Evolutionary conservation across 2,888 invertebrate species (phyloP).

Genomic region (Melieria omissa): DNA sequence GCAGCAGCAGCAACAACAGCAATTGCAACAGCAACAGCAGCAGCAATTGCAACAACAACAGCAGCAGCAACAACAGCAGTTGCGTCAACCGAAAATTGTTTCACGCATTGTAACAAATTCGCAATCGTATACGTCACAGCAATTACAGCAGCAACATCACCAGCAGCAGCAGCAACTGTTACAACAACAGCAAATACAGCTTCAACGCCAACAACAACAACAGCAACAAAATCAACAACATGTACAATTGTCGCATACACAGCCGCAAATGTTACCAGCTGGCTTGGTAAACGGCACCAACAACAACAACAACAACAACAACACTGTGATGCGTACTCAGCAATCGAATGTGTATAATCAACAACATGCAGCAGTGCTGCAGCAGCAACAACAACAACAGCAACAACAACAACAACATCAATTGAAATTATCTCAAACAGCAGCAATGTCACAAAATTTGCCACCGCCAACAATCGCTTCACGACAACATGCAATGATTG

Average conservation of each 20-base stretch:
- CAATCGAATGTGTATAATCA: conserved; percentile 14
- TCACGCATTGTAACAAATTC: conserved; percentile 52
- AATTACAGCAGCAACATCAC: conserved; percentile 47
- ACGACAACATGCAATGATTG: conserved; percentile 52
- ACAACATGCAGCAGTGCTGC: conserved; percentile 30
- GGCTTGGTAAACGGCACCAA: conserved; percentile 55
- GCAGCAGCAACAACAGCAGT: conserved; percentile 49
- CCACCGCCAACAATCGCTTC: conserved; percentile 50
- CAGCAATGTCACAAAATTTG: conserved; percentile 33
- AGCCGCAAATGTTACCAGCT: conserved; percentile 53
- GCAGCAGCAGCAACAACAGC: conserved; percentile 42
- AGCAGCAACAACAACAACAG: conserved; percentile 37
- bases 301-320: conserved; percentile 47
- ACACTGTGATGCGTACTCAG: conserved; percentile 37
- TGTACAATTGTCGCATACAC: conserved; percentile 37
- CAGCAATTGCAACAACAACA: conserved; percentile 51
- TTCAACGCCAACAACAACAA: conserved; percentile 41
- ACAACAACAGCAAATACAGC: conserved; percentile 48
- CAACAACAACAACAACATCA: conserved; percentile 48
- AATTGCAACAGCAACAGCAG: conserved; percentile 47
- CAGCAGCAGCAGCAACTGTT: conserved; percentile 49
- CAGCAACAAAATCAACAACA: conserved; percentile 43
- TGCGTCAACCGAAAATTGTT: conserved; percentile 42
- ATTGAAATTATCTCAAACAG: conserved; percentile 43
- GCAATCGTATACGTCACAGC: conserved; percentile 51